A percentile compares a stretch with the other conserved stretches of the same genome.
Evolutionary conservation across 2,797 vertebrate genomes (phyloP).

Genomic region (Orestias chungarensis): DNA sequence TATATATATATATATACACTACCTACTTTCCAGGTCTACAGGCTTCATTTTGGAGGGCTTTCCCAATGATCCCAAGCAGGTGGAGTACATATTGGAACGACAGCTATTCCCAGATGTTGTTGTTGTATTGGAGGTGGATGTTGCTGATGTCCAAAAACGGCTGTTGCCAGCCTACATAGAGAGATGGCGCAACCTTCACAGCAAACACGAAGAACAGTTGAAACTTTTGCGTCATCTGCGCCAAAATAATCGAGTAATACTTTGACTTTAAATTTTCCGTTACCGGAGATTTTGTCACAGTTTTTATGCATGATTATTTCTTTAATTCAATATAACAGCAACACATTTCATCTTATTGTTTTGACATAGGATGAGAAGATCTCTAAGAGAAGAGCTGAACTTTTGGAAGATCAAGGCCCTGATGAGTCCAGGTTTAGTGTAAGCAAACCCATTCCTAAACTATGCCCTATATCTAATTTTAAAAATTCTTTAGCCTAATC

Average conservation of each 20-base stretch:
- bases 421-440: slow-evolving; percentile 63
- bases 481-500: background rate
- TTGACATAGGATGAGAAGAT: slow-evolving; percentile 81
- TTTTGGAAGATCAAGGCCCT: slow-evolving; percentile 76
- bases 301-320: background rate
- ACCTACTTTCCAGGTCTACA: slow-evolving; percentile 75
- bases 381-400: slow-evolving; percentile 86
- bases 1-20: background rate
- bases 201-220: slow-evolving; percentile 69
- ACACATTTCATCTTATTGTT: background rate
- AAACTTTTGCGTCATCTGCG: slow-evolving; percentile 78
- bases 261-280: background rate
- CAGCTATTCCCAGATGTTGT: slow-evolving; percentile 87
- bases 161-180: slow-evolving; percentile 81
- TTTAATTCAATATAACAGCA: background rate
- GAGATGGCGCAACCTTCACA: slow-evolving; percentile 80
- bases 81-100: slow-evolving; percentile 79
- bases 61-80: slow-evolving; percentile 83
- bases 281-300: background rate
- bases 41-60: slow-evolving; percentile 97
- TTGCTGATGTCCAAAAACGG: slow-evolving; percentile 78
- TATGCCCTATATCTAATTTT: background rate
- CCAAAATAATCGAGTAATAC: slow-evolving; percentile 80
- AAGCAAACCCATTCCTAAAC: slow-evolving; percentile 22
- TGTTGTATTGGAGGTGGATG: slow-evolving; percentile 80